A percentile compares a stretch with the other conserved stretches of the same genome.
These are phyloP conservation scores for Smittia sp. DNA, from an alignment of 2,888 invertebrate species.

Conservation along the genomic window DNA sequence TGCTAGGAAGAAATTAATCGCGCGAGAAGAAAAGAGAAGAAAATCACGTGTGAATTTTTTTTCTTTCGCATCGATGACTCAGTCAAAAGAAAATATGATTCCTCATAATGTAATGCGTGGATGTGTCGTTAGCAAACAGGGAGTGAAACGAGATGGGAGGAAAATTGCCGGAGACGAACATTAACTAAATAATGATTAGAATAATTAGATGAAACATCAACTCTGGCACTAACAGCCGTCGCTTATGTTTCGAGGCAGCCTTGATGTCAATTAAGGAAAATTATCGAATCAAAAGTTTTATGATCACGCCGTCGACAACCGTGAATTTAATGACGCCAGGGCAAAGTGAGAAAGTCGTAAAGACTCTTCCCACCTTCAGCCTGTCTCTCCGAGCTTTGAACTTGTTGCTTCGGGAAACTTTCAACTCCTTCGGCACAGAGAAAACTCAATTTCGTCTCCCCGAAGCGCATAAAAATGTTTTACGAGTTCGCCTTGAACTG, in stretches of 20 bases:
- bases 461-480: no score
- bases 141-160: not conserved
- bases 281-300: not conserved
- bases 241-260: not conserved
- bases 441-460: not conserved
- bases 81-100: not conserved
- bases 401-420: conserved; percentile 16
- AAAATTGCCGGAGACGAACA: not conserved
- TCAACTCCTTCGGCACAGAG: not conserved
- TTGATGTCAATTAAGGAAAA: not conserved
- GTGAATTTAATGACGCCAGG: not conserved
- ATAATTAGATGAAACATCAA: not conserved
- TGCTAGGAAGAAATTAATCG: conserved; percentile 54
- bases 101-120: not conserved
- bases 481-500: no score
- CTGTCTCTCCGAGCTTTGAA: not conserved
- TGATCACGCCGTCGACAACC: not conserved
- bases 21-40: not conserved
- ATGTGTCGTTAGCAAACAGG: not conserved
- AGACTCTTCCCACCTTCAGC: no score
- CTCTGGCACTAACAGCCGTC: no score
- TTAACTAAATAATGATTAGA: not conserved
- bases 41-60: not conserved
- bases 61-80: not conserved
- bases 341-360: not conserved